Conservation (phyloP, 2,888 invertebrate genomes). For the Acleris emargana region DNA sequence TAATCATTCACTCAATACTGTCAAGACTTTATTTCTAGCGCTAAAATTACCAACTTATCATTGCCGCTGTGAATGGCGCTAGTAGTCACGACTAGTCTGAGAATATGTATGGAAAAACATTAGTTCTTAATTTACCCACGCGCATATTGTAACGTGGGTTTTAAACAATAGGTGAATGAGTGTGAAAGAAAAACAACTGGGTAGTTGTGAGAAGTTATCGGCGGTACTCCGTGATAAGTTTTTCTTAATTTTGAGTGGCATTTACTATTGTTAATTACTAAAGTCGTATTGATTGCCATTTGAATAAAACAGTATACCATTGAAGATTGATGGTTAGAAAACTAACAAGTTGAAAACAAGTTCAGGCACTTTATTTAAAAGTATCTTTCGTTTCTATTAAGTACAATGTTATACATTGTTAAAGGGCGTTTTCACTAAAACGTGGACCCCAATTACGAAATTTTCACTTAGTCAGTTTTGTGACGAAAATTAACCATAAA, state of each 20-base stretch:
- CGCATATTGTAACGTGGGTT: constrained; percentile 17
- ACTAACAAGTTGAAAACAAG: no score
- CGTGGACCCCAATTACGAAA: no score
- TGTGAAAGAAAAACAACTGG: constrained; percentile 19
- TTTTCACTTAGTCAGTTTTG: no score
- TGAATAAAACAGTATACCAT: constrained; percentile 2
- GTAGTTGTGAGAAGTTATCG: constrained; percentile 26
- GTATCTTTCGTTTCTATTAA: no score
- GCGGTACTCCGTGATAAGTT: constrained; percentile 14
- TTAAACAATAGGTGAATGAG: constrained; percentile 26
- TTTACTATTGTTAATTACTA: constrained; percentile 27
- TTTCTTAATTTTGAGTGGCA: constrained; percentile 12
- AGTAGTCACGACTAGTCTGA: not conserved
- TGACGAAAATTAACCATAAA: no score
- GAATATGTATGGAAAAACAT: constrained; percentile 10
- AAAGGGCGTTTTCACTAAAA: no score
- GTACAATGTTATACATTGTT: no score
- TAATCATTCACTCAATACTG: constrained; percentile 35
- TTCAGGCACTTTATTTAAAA: no score
- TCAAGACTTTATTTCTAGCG: constrained; percentile 25
- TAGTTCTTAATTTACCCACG: constrained; percentile 9
- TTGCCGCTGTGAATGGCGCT: not conserved
- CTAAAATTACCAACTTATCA: constrained; percentile 17
- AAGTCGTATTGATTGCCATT: constrained; percentile 5
- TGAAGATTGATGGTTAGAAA: not conserved